Base-by-base conservation (phyloP, 2,113 vertebrate genomes). In the Gopherus evgoodei region DNA sequence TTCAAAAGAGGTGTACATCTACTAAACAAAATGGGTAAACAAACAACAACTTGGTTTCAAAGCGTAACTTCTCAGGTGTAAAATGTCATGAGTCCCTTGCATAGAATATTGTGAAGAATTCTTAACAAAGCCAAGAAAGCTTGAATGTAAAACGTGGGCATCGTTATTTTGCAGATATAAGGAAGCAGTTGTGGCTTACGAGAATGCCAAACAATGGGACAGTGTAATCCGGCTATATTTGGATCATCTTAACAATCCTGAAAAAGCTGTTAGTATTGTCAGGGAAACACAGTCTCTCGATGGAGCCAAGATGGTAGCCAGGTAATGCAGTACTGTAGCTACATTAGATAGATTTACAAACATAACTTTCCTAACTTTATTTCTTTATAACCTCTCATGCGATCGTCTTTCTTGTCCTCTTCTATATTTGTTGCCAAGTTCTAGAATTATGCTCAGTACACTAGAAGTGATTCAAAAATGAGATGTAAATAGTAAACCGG, bases 271-370 rank as follows among this genome's bases (percentile, higher is more conserved):
- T 65, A 98, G 97, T 88, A 94, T 99, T 27, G 99, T 99, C 92
- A 98, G 98, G 91, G 99, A 99, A 97, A 99, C 99, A 8, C 99
- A 99, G 96, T 99, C 99, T 96, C 98, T 99, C 53, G 99, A 99
- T 5, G 99, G 99, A 96, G 99, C 99, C 93, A 99, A 99, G 97
- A 99, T 99, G 99, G 99, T 99, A 13, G 99, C 99, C 97, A 99
- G 99, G 99, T 99, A 96, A 97, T 38, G 1, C 9, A 6, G 87
- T 25, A 9, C 38, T 72, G 19, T 69, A 72, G 5, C 65, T n/a
- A 13, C 0, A 1, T 16, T 29, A 8, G 14, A 81, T 79, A 72
- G 65, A 72, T 72, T 38, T 72, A 35, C 65, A 38, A 54, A 82
- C 83, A 31, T 44, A 50, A 21, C 42, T 69, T 42, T 80, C 56